A percentile compares a stretch with the other conserved stretches of the same genome.
These are phyloP conservation scores for Lutraria rhynchaena DNA, from an alignment of 1,140 invertebrate species.

Conservation along the genomic window DNA sequence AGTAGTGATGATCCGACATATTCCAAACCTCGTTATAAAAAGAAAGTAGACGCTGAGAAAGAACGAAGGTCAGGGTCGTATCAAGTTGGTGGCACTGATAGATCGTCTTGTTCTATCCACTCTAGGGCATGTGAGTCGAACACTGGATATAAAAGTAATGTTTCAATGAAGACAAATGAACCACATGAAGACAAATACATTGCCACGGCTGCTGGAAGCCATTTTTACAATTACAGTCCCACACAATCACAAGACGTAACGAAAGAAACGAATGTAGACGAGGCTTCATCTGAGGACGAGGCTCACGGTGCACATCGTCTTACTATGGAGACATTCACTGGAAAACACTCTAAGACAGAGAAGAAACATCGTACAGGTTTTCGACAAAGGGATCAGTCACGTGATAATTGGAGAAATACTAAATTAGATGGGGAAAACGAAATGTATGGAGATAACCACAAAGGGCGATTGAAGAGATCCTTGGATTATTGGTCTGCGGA, in stretches of 20 bases:
- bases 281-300: constrained; percentile 17
- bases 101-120: background rate
- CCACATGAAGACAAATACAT: constrained; percentile 32
- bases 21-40: constrained; percentile 11
- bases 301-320: background rate
- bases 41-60: constrained; percentile 23
- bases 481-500: constrained; percentile 33
- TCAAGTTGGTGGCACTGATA: too few relatives aligned
- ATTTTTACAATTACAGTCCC: constrained; percentile 37
- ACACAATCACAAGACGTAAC: background rate
- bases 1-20: background rate
- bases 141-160: too few relatives aligned
- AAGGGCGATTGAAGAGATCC: background rate
- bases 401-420: background rate
- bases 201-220: constrained; percentile 33
- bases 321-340: background rate
- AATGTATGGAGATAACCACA: constrained; percentile 18
- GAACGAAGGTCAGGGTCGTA: background rate
- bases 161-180: constrained; percentile 16
- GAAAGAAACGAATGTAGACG: constrained; percentile 23
- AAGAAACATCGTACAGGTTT: background rate
- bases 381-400: background rate
- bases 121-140: background rate
- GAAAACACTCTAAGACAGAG: background rate
- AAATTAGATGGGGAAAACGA: constrained; percentile 2